Percentiles rank a stretch among this genome's conserved stretches.
Conservation (phyloP, 2,797 vertebrate genomes). For the Melanotaenia trifasciata region DNA sequence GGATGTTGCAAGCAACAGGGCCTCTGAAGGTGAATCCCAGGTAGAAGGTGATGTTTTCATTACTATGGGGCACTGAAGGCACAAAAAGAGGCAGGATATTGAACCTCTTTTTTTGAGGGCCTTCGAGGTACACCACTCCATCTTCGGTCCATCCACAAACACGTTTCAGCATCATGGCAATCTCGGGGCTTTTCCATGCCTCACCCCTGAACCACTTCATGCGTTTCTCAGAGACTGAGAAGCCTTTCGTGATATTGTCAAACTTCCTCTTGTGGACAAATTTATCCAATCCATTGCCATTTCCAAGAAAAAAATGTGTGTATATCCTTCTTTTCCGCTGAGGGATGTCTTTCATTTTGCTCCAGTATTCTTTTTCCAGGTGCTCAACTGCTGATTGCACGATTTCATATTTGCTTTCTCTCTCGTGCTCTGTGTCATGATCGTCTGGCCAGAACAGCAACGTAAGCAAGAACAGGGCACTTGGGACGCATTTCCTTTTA, state of each 20-base stretch:
- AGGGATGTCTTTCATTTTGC: slow-evolving; percentile 83
- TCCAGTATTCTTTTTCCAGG: slow-evolving; percentile 72
- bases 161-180: slow-evolving; percentile 69
- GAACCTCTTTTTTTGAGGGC: slow-evolving; percentile 75
- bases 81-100: slow-evolving; percentile 74
- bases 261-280: slow-evolving; percentile 78
- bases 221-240: slow-evolving; percentile 70
- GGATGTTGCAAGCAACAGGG: slow-evolving; percentile 83
- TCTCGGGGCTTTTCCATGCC: slow-evolving; percentile 72
- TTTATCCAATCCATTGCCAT: slow-evolving; percentile 72
- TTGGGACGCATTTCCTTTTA: slow-evolving; percentile 75
- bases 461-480: slow-evolving; percentile 82
- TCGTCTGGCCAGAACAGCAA: slow-evolving; percentile 89
- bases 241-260: slow-evolving; percentile 60
- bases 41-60: slow-evolving; percentile 88
- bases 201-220: slow-evolving; percentile 75
- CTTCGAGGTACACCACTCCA: slow-evolving; percentile 80
- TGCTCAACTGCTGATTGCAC: slow-evolving; percentile 79
- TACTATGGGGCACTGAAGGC: slow-evolving; percentile 82
- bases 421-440: slow-evolving; percentile 68
- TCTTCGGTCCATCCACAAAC: slow-evolving; percentile 88
- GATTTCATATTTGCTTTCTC: slow-evolving; percentile 76
- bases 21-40: slow-evolving; percentile 87
- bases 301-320: slow-evolving; percentile 85
- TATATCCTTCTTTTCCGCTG: slow-evolving; percentile 82